A percentile compares a stretch with the other conserved stretches of the same genome.
Evolutionary conservation across 2,113 vertebrate genomes (phyloP).

Genomic region (Anser cygnoides): DNA sequence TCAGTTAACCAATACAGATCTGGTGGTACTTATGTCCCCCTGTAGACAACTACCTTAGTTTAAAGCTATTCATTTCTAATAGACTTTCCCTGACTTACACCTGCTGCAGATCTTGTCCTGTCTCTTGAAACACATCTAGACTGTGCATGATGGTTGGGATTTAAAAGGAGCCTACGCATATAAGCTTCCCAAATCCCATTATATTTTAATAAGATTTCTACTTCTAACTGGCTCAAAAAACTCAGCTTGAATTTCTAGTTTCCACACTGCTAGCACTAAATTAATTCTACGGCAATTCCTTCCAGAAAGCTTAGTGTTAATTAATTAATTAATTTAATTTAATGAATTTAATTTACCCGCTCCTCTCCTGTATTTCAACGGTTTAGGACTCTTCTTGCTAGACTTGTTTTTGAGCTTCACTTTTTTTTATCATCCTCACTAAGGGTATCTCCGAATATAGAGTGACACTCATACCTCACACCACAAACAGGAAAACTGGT

Average conservation of each 20-base stretch:
- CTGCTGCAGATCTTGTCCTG: neutral
- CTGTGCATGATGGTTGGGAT: neutral
- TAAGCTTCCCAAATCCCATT: slow-evolving; percentile 14
- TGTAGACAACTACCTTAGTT: neutral
- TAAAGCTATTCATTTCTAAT: neutral
- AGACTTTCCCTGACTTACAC: neutral
- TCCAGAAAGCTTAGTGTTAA: neutral
- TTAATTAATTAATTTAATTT: neutral
- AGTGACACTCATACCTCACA: slow-evolving; percentile 32
- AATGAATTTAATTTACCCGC: neutral
- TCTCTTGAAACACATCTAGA: neutral
- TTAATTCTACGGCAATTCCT: neutral
- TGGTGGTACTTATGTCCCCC: rapidly evolving
- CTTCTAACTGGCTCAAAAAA: neutral
- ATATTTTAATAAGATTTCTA: slow-evolving; percentile 23
- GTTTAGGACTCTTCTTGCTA: slow-evolving; percentile 13
- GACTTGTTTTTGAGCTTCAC: neutral
- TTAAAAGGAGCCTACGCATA: neutral
- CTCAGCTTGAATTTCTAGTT: neutral
- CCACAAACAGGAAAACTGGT: slow-evolving; percentile 39
- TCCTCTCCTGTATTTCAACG: neutral
- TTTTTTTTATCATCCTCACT: neutral
- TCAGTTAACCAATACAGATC: neutral
- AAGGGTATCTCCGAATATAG: neutral
- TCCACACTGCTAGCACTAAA: neutral